phyloP scores from a whole-genome alignment of 1,140 invertebrate genomes.

The Archivesica marissinica region DNA sequence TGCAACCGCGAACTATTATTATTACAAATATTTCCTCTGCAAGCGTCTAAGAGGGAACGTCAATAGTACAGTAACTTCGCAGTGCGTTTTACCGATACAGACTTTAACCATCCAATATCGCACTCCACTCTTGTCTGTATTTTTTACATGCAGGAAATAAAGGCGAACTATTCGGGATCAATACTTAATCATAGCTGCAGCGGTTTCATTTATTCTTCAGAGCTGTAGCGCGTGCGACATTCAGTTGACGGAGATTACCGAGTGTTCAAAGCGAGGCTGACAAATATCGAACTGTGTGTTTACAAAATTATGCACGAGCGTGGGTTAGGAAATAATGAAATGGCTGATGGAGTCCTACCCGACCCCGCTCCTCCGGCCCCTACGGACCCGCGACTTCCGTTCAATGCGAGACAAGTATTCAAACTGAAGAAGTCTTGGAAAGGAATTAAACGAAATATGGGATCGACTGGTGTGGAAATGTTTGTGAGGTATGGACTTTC shows the following conservation, averaged over 20 bases:
- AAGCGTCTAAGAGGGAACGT: not conserved
- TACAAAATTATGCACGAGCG: slow-evolving; percentile 60
- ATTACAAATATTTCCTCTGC: not conserved
- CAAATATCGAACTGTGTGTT: slow-evolving; percentile 33
- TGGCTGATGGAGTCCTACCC: slow-evolving; percentile 70
- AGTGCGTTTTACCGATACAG: not conserved
- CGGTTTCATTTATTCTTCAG: slow-evolving; percentile 24
- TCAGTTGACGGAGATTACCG: slow-evolving; percentile 23
- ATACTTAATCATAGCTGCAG: slow-evolving; percentile 11
- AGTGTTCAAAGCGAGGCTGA: slow-evolving; percentile 18
- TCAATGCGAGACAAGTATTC: slow-evolving; percentile 80
- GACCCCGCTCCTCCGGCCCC: slow-evolving; percentile 75
- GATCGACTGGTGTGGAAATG: slow-evolving; percentile 81
- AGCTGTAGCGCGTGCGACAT: not conserved
- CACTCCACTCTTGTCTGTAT: not conserved
- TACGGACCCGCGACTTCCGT: slow-evolving; percentile 77
- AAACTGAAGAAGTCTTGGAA: slow-evolving; percentile 83
- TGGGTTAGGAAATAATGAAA: slow-evolving; percentile 60
- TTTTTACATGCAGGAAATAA: slow-evolving; percentile 11
- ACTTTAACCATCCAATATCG: not conserved
- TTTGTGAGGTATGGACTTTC: slow-evolving; percentile 82
- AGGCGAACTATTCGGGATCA: not conserved
- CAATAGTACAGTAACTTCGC: slow-evolving; percentile 13
- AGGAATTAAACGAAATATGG: slow-evolving; percentile 80
- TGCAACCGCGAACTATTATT: not conserved